phyloP scores from a whole-genome alignment of 1,140 invertebrate species.

The Orchestia grillus region DNA sequence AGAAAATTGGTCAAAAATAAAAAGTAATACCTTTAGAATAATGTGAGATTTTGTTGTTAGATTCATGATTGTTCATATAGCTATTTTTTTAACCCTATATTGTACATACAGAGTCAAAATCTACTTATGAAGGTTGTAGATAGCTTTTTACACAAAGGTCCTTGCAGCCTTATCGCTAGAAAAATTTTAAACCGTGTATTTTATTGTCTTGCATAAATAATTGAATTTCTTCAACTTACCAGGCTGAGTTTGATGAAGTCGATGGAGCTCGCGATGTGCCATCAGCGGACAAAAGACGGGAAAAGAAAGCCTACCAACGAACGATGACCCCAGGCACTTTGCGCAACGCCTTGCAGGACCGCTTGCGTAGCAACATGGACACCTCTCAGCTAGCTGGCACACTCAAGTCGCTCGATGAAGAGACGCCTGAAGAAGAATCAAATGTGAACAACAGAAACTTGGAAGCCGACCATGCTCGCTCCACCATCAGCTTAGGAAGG shows the following conservation, averaged over 20 bases:
- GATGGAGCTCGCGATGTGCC: neutral
- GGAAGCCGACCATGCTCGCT: constrained; percentile 57
- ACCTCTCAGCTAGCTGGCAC: constrained; percentile 67
- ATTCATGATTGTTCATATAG: neutral
- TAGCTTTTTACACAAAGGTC: too few relatives aligned
- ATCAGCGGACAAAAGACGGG: constrained; percentile 43
- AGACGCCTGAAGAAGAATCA: constrained; percentile 53
- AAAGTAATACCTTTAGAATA: neutral
- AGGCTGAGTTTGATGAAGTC: neutral
- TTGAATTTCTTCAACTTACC: neutral
- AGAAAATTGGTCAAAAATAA: neutral
- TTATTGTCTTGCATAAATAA: neutral
- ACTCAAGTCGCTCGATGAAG: constrained; percentile 67
- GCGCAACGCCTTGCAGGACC: constrained; percentile 68
- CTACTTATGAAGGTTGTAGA: too few relatives aligned
- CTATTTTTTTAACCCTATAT: too few relatives aligned
- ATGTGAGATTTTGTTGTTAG: neutral
- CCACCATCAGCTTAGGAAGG: constrained; percentile 62
- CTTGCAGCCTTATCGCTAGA: too few relatives aligned
- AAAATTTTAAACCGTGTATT: neutral
- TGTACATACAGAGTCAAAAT: too few relatives aligned
- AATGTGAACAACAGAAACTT: constrained; percentile 32
- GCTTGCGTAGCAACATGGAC: constrained; percentile 68
- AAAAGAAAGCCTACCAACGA: constrained; percentile 68
- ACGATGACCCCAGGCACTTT: constrained; percentile 68